These are phyloP conservation scores for Bhutanitis thaidina DNA, from an alignment of 2,888 invertebrate species.

Conservation along the genomic window DNA sequence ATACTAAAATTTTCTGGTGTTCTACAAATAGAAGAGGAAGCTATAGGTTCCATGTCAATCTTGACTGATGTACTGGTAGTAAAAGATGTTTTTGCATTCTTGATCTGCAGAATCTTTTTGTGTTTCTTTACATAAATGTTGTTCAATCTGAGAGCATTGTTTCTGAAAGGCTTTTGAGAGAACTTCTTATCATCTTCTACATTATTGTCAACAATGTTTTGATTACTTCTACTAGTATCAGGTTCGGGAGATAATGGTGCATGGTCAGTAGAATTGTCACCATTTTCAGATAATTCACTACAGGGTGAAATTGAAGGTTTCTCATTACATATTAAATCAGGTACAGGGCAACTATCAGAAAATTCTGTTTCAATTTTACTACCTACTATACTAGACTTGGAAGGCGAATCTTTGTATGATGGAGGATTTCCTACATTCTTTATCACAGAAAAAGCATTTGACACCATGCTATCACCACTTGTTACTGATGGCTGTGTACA, in stretches of 20 bases:
- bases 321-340: slow-evolving; percentile 74
- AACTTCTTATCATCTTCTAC: slow-evolving; percentile 33
- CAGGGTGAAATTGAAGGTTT: slow-evolving; percentile 74
- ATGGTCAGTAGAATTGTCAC: slow-evolving; percentile 62
- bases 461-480: slow-evolving; percentile 45
- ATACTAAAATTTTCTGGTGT: slow-evolving; percentile 56
- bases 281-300: slow-evolving; percentile 69
- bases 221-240: slow-evolving; percentile 32
- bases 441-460: slow-evolving; percentile 66
- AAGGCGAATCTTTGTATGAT: slow-evolving; percentile 46
- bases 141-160: slow-evolving; percentile 55
- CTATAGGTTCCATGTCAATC: slow-evolving; percentile 36
- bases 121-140: slow-evolving; percentile 69
- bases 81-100: slow-evolving; percentile 48
- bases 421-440: slow-evolving; percentile 65
- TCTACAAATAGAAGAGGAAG: slow-evolving; percentile 50
- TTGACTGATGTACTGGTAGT: slow-evolving; percentile 25
- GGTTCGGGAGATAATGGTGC: slow-evolving; percentile 48
- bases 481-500: slow-evolving; percentile 45
- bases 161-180: slow-evolving; percentile 41
- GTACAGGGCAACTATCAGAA: slow-evolving; percentile 68
- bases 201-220: slow-evolving; percentile 30
- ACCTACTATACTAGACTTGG: slow-evolving; percentile 45
- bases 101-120: slow-evolving; percentile 69
- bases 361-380: slow-evolving; percentile 62